Base-by-base conservation (phyloP, 2,113 vertebrate species). In the Orcinus orca region DNA sequence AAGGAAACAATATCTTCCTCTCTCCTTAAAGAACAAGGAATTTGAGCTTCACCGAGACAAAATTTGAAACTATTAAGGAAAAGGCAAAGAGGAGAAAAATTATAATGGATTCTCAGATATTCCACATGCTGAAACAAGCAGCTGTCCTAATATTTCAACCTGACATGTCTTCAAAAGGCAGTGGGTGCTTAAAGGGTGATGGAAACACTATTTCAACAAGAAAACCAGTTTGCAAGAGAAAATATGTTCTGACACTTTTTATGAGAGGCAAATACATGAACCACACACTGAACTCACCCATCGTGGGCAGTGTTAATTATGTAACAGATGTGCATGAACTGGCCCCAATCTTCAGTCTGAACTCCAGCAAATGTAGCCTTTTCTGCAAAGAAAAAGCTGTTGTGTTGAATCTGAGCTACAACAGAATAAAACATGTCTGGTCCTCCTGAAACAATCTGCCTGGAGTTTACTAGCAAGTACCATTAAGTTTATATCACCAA, bases 261-360 rank as follows among this genome's bases (percentile, higher is more conserved):
- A 44, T 20, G 68, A 79, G 41, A 81, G 62, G 60, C 60, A 88
- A 83, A 95, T 7, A 6, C 20, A 26, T 0, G 29, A 60, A 31
- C 5, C 23, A 20, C 21, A 63, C 36, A 3, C 53, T 53, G 62
- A 90, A 87, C 99, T 98, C 96, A 99, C 99, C 99, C 99, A 36
- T 99, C 98, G 12, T 95, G 98, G 1, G 97, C 97, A 0, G 98
- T 93, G 97, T 98, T 99, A 97, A 99, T 98, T 65, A 98, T 5
- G 89, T 99, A 99, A 96, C 99, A 99, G 95, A 99, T 99, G 88
- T 98, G 98, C 98, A 99, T 95, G 95, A 99, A 99, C 87, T 98
- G 99, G 9, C 99, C 99, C 99, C 99, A 99, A 50, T 99, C 99
- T 98, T 99, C 98, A 4, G 98, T 97, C 91, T 98, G 98, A 93